These are phyloP conservation scores for Hipparchia semele DNA, from an alignment of 2,888 invertebrate genomes.

Conservation along the genomic window DNA sequence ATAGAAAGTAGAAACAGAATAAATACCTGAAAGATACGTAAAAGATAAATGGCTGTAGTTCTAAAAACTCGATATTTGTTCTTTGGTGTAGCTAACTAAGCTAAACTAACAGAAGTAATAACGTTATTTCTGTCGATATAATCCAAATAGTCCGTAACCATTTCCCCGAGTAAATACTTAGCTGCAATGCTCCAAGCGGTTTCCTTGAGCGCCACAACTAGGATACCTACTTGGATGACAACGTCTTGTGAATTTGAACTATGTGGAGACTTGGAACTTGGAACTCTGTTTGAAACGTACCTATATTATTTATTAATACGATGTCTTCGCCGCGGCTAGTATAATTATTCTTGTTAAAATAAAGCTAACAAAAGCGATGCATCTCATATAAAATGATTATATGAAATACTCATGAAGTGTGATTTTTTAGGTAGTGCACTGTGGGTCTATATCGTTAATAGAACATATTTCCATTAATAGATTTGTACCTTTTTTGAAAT, in stretches of 20 bases:
- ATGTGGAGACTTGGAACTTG: not conserved
- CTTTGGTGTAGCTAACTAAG: no score
- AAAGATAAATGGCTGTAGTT: not conserved
- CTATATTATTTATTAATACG: not conserved
- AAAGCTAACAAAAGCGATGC: no score
- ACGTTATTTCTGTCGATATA: not conserved
- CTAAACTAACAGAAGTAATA: not conserved
- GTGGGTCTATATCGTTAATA: no score
- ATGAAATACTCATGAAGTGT: no score
- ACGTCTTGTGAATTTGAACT: constrained; percentile 7
- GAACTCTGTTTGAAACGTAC: not conserved
- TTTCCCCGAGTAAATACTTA: not conserved
- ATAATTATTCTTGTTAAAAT: no score
- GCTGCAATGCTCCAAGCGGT: not conserved
- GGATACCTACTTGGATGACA: constrained; percentile 5
- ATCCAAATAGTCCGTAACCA: constrained; percentile 2
- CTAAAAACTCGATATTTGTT: not conserved
- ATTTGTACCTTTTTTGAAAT: no score
- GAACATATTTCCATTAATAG: no score
- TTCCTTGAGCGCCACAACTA: not conserved
- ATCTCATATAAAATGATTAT: no score
- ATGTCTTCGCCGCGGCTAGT: no score
- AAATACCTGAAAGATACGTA: no score
- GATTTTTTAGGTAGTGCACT: no score
- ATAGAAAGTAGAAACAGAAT: no score